Evolutionary conservation across 2,888 invertebrate genomes (phyloP).

Genomic region (Proisotoma minuta): DNA sequence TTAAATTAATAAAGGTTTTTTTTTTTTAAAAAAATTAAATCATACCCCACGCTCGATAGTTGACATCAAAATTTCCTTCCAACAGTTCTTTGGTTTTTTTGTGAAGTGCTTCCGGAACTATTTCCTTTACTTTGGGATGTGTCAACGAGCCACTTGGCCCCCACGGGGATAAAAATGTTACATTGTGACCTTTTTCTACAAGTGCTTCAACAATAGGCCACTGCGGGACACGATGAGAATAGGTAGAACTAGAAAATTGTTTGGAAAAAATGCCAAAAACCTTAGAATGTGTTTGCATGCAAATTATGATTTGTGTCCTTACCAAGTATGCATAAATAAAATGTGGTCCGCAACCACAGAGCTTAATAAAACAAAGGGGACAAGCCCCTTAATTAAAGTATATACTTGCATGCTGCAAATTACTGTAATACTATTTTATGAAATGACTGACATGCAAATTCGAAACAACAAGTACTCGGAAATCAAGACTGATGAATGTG

Average conservation of each 20-base stretch:
- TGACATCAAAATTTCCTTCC: slow-evolving; percentile 5
- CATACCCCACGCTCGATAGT: slow-evolving; percentile 9
- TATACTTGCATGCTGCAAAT: no score
- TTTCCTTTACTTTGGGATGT: slow-evolving; percentile 14
- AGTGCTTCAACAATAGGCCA: slow-evolving; percentile 21
- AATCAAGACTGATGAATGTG: no score
- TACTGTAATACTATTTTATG: no score
- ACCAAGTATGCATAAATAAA: slow-evolving; percentile 9
- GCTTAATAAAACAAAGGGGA: no score
- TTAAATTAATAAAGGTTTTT: no score
- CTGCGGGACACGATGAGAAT: slow-evolving; percentile 14
- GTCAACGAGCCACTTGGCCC: neutral
- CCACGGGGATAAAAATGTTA: slow-evolving; percentile 21
- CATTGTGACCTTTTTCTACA: slow-evolving; percentile 22
- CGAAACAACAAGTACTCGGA: no score
- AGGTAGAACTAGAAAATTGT: neutral
- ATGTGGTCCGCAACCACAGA: neutral
- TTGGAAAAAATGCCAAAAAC: neutral
- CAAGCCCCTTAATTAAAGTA: no score
- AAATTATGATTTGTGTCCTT: neutral
- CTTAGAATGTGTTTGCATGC: neutral
- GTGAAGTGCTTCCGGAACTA: slow-evolving; percentile 10
- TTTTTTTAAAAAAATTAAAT: no score
- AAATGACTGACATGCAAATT: no score
- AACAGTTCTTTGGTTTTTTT: neutral